Conservation (phyloP, 1,140 invertebrate genomes). For the Campoletis sonorensis region DNA sequence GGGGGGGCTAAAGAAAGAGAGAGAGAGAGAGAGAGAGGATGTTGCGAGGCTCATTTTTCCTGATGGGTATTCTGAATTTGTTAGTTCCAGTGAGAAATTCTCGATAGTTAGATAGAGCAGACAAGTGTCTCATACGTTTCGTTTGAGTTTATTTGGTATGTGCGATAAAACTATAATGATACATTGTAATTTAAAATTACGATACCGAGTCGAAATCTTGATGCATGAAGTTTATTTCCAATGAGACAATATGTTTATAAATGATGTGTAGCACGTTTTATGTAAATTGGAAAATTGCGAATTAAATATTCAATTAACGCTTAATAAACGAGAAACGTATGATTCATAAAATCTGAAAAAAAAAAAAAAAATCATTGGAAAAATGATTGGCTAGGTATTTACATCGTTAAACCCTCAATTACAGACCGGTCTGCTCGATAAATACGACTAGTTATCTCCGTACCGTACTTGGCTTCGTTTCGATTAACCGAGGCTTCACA, state of each 20-base stretch:
- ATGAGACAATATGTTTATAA: no score
- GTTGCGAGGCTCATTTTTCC: neutral
- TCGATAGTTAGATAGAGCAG: neutral
- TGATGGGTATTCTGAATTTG: neutral
- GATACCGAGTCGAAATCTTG: no score
- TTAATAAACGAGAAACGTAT: neutral
- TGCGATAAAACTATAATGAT: no score
- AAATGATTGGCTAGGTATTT: neutral
- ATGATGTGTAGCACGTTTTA: neutral
- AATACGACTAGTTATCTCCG: neutral
- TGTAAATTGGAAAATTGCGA: neutral
- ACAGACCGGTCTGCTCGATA: neutral
- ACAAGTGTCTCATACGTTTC: neutral
- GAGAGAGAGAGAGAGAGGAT: neutral
- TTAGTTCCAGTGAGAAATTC: conserved; percentile 4
- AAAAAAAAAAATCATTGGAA: neutral
- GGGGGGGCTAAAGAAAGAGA: no score
- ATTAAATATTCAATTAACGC: neutral
- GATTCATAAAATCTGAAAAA: neutral
- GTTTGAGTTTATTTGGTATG: no score
- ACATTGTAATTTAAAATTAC: no score
- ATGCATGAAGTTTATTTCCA: no score
- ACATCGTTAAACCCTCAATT: neutral
- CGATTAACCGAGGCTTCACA: neutral
- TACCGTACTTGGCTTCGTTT: neutral